These are phyloP conservation scores for Morpho deidamia DNA, from an alignment of 2,888 invertebrate genomes.

Conservation along the genomic window DNA sequence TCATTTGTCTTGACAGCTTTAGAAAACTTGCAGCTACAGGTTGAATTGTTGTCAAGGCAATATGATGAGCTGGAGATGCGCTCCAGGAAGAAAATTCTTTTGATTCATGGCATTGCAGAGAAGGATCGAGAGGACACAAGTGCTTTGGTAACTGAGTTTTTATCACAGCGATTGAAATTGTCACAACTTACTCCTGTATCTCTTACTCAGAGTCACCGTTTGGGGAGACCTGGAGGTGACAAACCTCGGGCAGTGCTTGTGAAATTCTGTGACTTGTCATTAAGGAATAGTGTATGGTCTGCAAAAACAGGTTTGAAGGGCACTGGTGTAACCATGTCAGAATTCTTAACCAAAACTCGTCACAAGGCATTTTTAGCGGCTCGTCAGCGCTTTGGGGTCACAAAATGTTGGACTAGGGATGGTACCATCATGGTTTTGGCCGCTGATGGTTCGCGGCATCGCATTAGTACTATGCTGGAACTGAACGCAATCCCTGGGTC, in stretches of 20 bases:
- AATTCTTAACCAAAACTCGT: too few species aligned
- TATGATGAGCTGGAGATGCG: too few species aligned
- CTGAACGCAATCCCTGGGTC: too few species aligned
- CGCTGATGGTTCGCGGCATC: too few species aligned
- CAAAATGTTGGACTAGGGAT: constrained; percentile 14
- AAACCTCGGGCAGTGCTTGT: constrained; percentile 7
- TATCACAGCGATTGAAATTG: neutral
- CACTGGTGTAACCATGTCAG: constrained; percentile 10
- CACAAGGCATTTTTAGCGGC: too few species aligned
- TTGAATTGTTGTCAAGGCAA: too few species aligned
- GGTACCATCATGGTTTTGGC: too few species aligned
- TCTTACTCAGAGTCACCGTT: neutral
- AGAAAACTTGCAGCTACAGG: too few species aligned
- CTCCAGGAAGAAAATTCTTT: too few species aligned
- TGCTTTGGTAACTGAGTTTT: neutral
- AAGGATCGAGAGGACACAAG: neutral
- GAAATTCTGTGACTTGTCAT: neutral
- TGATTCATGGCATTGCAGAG: constrained; percentile 2
- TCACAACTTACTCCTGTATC: neutral
- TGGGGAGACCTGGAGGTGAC: neutral
- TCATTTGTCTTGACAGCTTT: too few species aligned
- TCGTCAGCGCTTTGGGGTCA: too few species aligned
- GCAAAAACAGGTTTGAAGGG: constrained; percentile 9
- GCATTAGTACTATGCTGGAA: too few species aligned
- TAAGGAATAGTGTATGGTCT: constrained; percentile 5